phyloP scores from a whole-genome alignment of 2,888 invertebrate species.

The Elmis aenea region DNA sequence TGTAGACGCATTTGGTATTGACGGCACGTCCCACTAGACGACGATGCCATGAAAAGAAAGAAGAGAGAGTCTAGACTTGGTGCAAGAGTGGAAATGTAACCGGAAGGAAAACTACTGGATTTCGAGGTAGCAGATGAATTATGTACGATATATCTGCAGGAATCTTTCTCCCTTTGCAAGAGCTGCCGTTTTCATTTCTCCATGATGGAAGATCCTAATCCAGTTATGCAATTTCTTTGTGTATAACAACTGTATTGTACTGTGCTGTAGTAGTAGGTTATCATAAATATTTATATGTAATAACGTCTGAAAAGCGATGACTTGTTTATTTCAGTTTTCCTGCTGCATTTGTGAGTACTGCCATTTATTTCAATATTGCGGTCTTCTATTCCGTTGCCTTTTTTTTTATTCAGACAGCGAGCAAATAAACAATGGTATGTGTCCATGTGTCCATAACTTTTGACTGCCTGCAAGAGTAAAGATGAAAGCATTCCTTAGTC shows the following conservation, averaged over 20 bases:
- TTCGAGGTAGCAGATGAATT: constrained; percentile 46
- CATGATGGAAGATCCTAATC: too few relatives aligned
- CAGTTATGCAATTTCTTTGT: too few relatives aligned
- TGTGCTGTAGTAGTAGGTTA: too few relatives aligned
- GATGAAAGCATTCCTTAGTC: background rate
- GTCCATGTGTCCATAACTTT: background rate
- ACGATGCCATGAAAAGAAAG: constrained; percentile 16
- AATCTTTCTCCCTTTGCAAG: constrained; percentile 15
- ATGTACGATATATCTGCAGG: constrained; percentile 41
- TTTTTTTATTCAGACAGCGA: too few relatives aligned
- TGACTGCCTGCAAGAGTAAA: background rate
- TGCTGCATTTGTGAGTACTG: too few relatives aligned
- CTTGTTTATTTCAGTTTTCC: too few relatives aligned
- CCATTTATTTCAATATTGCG: too few relatives aligned
- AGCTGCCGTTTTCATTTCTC: constrained; percentile 17
- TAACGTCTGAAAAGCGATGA: too few relatives aligned
- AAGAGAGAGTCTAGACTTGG: constrained; percentile 15
- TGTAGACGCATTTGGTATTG: constrained; percentile 6
- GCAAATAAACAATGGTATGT: background rate
- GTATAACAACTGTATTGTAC: background rate
- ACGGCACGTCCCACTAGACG: constrained; percentile 13
- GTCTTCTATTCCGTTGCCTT: too few relatives aligned
- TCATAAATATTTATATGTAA: too few relatives aligned
- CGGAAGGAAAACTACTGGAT: constrained; percentile 46
- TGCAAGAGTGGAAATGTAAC: constrained; percentile 43